Base-by-base conservation (phyloP, 2,797 vertebrate genomes). In the Urophycis tenuis region DNA sequence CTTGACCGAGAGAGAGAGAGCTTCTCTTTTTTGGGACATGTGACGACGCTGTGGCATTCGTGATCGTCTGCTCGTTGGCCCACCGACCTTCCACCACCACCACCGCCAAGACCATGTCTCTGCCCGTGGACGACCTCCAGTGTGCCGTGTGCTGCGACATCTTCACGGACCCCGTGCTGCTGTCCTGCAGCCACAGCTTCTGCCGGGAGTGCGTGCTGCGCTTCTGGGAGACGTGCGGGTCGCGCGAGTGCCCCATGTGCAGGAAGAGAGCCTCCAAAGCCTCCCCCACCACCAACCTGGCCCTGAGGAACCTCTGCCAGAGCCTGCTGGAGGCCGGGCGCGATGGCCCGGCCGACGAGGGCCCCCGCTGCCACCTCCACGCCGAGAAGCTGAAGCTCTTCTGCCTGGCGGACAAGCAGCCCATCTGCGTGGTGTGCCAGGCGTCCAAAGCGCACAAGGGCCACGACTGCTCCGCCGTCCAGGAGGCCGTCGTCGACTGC, bases 171-270 rank as follows among this genome's bases (percentile, higher is more conserved):
- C 93, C 93, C 0, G 90, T 94, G 30, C 79, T 94, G 82, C 86
- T 94, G 80, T 73, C 91, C 0, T 94, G 93, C 32, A 93, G 92
- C 84, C 93, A 94, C 89, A 94, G 93, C 81, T 92, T 94, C 81
- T 94, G 93, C 78, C 88, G 89, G 81, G 74, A n/a, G 45, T 94
- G 93, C 53, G 77, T 93, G 78, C 90, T 88, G 76, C 83, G 75
- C 71, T 93, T 81, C 39, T 92, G 93, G 92, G 87, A 89, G 14
- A 81, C 72, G 0, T 49, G 76, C 0, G 72, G 87, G 5, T n/a
- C 81, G 39, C 87, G 88, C 4, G 88, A 85, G 75, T 94, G 93
- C 83, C 91, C 93, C 0, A 71, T 94, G 1, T 94, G 93, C 85
- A 87, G 92, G 81, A 92, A 89, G 41, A 91, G 32, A 80, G 74